A percentile compares a stretch with the other conserved stretches of the same genome.
Conservation (phyloP, 2,113 vertebrate genomes). For the Candoia aspera region DNA sequence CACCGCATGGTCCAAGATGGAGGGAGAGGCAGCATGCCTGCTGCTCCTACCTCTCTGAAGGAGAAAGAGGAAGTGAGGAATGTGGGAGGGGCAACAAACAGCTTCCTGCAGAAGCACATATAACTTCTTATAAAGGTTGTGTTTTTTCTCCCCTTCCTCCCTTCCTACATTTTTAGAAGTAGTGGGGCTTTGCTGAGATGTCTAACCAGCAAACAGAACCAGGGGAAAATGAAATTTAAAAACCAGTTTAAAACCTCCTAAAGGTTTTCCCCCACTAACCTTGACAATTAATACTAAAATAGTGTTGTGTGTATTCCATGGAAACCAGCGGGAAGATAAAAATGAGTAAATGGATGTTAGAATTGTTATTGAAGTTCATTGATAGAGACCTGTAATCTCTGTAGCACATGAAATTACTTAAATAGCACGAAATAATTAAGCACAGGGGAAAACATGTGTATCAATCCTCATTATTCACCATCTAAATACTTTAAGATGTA, state of each 20-base stretch:
- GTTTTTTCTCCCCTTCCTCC: neutral
- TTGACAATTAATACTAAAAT: conserved; percentile 23
- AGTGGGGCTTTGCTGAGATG: neutral
- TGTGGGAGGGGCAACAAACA: too few relatives aligned
- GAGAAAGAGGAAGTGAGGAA: too few relatives aligned
- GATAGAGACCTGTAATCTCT: conserved; percentile 15
- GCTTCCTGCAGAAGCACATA: too few relatives aligned
- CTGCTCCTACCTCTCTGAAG: too few relatives aligned
- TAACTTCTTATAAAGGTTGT: neutral
- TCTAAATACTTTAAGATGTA: neutral
- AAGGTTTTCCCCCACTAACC: neutral
- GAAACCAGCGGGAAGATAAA: neutral
- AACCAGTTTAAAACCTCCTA: neutral
- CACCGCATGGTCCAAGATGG: too few relatives aligned
- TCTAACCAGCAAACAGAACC: neutral
- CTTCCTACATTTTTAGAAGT: neutral
- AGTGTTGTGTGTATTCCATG: neutral
- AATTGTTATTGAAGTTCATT: neutral
- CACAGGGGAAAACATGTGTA: neutral
- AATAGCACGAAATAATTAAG: conserved; percentile 9
- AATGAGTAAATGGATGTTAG: neutral
- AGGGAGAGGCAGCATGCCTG: too few relatives aligned
- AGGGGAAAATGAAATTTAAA: conserved; percentile 9
- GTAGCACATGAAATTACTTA: conserved; percentile 13
- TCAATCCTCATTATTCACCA: neutral